Evolutionary conservation across 2,797 vertebrate genomes (phyloP).

Genomic region (Thaleichthys pacificus): DNA sequence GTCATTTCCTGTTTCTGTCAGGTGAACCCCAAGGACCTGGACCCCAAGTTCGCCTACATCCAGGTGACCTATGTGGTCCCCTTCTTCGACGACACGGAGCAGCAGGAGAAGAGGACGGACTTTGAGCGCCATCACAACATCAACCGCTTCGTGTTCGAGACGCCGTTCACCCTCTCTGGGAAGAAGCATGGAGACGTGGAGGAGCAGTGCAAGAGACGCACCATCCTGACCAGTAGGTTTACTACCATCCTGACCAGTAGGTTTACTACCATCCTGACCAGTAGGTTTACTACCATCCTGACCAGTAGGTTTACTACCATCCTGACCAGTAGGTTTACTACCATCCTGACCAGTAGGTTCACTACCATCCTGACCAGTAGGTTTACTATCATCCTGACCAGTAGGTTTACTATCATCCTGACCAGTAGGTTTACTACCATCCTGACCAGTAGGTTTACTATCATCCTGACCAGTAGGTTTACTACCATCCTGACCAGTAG

Average conservation of each 20-base stretch:
- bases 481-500: background rate
- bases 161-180: constrained; percentile 93
- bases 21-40: constrained; percentile 98
- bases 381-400: background rate
- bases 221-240: constrained; percentile 86
- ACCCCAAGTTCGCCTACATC: constrained; percentile 93
- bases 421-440: background rate
- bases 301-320: background rate
- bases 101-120: constrained; percentile 90
- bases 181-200: constrained; percentile 96
- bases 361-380: background rate
- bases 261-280: background rate
- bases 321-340: background rate
- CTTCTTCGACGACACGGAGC: constrained; percentile 95
- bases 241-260: background rate
- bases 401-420: background rate
- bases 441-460: background rate
- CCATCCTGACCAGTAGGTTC: background rate
- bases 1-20: constrained; percentile 45
- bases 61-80: constrained; percentile 97
- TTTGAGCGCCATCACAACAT: constrained; percentile 98
- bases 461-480: background rate
- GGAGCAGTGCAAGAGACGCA: constrained; percentile 96
- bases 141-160: constrained; percentile 95
- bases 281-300: background rate